Conservation (phyloP, 2,888 invertebrate genomes). For the Drosophila cracens region DNA sequence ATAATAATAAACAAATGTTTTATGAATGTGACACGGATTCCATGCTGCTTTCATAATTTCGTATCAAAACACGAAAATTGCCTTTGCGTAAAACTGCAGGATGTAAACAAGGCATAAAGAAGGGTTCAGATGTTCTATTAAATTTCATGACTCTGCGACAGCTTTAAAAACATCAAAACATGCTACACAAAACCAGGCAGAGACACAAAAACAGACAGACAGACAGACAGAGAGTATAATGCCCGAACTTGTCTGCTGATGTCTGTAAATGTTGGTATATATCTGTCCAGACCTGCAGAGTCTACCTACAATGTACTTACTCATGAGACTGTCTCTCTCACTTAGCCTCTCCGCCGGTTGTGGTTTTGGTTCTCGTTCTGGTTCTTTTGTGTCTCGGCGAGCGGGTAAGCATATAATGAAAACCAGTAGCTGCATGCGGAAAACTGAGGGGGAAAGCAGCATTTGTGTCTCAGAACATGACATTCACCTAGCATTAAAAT, state of each 20-base stretch:
- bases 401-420: constrained; percentile 68
- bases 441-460: constrained; percentile 4
- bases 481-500: constrained; percentile 78
- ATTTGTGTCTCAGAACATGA: constrained; percentile 63
- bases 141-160: constrained; percentile 66
- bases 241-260: constrained; percentile 49
- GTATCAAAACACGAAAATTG: not conserved
- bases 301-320: constrained; percentile 26
- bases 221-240: constrained; percentile 29
- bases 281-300: constrained; percentile 25
- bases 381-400: constrained; percentile 35
- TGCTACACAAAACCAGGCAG: constrained; percentile 1
- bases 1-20: not conserved
- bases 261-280: constrained; percentile 44
- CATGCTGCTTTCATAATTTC: not conserved
- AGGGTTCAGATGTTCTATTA: constrained; percentile 62
- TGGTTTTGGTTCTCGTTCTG: constrained; percentile 8
- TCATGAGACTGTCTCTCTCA: constrained; percentile 20
- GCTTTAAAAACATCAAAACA: constrained; percentile 49
- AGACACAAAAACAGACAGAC: constrained; percentile 2
- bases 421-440: constrained; percentile 61
- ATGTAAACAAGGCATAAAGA: constrained; percentile 6
- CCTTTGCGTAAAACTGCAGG: not conserved
- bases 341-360: constrained; percentile 1
- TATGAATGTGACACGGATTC: not conserved